Evolutionary conservation across 2,888 invertebrate genomes (phyloP).

Genomic region (Polyommatus icarus): DNA sequence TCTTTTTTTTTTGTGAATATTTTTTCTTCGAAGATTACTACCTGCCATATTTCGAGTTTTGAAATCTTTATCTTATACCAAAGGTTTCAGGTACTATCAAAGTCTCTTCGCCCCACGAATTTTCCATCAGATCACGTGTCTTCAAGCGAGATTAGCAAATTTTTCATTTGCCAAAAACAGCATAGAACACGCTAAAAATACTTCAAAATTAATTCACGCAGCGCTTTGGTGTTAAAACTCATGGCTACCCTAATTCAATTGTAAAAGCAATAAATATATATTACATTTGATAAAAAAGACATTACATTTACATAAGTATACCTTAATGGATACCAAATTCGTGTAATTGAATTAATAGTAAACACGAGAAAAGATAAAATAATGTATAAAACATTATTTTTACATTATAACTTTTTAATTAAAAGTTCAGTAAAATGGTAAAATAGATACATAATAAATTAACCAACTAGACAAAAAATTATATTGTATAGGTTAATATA

Average conservation of each 20-base stretch:
- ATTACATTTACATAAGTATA: conserved; percentile 16
- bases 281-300: conserved; percentile 11
- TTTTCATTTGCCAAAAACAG: no score
- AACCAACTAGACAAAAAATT: neutral
- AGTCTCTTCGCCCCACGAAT: no score
- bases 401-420: neutral
- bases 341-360: conserved; percentile 6
- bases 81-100: no score
- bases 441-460: neutral
- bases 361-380: neutral
- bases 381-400: neutral
- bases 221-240: neutral
- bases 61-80: no score
- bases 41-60: no score
- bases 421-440: neutral
- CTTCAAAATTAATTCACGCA: no score
- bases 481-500: neutral
- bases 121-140: no score
- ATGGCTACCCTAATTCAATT: neutral
- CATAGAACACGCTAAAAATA: no score
- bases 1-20: no score
- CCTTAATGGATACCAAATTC: neutral
- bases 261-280: conserved; percentile 11
- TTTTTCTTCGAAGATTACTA: no score
- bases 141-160: no score